Percentiles rank a stretch among this genome's conserved stretches.
Conservation (phyloP, 64 coral and sea anemone species). For the Dendronephthya gigantea region DNA sequence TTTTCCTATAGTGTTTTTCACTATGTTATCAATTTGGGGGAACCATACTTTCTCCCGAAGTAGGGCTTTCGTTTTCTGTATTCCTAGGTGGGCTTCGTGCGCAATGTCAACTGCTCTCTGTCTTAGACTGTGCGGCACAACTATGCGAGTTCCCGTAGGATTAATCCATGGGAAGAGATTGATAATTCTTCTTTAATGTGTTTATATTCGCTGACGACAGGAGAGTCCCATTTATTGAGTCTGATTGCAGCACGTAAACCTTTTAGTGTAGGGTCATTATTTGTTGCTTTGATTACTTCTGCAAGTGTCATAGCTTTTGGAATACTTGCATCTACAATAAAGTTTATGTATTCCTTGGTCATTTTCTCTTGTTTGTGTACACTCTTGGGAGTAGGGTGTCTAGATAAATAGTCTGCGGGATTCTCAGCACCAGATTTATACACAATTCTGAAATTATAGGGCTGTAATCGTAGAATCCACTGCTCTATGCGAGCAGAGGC, state of each 20-base stretch:
- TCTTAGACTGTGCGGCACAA: not conserved
- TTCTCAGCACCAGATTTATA: not conserved
- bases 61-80: not conserved
- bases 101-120: not conserved
- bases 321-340: not conserved
- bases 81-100: not conserved
- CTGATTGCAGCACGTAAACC: not conserved
- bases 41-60: not conserved
- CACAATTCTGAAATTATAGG: not conserved
- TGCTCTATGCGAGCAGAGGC: too few relatives aligned
- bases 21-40: not conserved
- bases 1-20: not conserved
- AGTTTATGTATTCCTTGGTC: not conserved
- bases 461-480: not conserved
- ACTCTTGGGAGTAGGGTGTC: not conserved
- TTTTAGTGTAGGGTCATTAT: not conserved
- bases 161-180: not conserved
- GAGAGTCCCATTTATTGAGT: not conserved
- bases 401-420: not conserved
- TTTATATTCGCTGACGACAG: not conserved
- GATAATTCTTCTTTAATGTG: not conserved
- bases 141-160: not conserved
- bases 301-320: not conserved
- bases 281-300: not conserved
- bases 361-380: not conserved